Percentiles rank a stretch among this genome's conserved stretches.
Evolutionary conservation across 2,888 invertebrate genomes (phyloP).

Genomic region (Agrochola macilenta): DNA sequence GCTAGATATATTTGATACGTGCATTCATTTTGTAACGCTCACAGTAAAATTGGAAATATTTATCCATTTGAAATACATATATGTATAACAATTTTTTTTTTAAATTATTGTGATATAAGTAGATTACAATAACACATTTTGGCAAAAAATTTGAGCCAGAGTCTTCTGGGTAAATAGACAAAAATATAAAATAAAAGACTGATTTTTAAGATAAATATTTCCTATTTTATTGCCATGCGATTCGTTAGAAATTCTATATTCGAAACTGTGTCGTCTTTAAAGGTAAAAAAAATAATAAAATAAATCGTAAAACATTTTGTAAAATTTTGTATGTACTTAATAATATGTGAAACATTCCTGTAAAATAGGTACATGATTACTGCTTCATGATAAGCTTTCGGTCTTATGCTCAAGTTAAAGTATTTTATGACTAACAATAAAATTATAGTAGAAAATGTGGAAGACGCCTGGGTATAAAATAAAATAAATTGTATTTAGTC

Average conservation of each 20-base stretch:
- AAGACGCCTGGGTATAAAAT: too few relatives aligned
- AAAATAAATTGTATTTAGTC: too few relatives aligned
- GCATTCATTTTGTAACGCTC: slow-evolving; percentile 23
- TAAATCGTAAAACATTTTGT: slow-evolving; percentile 20
- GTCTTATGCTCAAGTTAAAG: slow-evolving; percentile 55
- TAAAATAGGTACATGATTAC: slow-evolving; percentile 15
- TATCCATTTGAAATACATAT: slow-evolving; percentile 2
- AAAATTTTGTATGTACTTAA: slow-evolving; percentile 59
- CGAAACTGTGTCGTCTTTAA: slow-evolving; percentile 24
- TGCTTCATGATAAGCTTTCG: slow-evolving; percentile 27
- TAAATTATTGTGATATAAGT: too few relatives aligned
- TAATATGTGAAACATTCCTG: slow-evolving; percentile 53
- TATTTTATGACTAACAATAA: slow-evolving; percentile 25
- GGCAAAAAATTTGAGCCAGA: not conserved
- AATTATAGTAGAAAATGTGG: not conserved
- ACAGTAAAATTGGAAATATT: slow-evolving; percentile 51
- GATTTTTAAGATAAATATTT: slow-evolving; percentile 46
- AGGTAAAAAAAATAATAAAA: slow-evolving; percentile 5
- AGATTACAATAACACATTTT: not conserved
- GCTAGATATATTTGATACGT: slow-evolving; percentile 46
- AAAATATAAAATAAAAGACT: slow-evolving; percentile 43
- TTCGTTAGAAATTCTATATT: slow-evolving; percentile 31
- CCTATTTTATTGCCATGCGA: slow-evolving; percentile 21
- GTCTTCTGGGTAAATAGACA: not conserved
- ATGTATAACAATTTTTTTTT: not conserved